phyloP scores from a whole-genome alignment of 1,140 invertebrate species.

The Lepidurus arcticus region DNA sequence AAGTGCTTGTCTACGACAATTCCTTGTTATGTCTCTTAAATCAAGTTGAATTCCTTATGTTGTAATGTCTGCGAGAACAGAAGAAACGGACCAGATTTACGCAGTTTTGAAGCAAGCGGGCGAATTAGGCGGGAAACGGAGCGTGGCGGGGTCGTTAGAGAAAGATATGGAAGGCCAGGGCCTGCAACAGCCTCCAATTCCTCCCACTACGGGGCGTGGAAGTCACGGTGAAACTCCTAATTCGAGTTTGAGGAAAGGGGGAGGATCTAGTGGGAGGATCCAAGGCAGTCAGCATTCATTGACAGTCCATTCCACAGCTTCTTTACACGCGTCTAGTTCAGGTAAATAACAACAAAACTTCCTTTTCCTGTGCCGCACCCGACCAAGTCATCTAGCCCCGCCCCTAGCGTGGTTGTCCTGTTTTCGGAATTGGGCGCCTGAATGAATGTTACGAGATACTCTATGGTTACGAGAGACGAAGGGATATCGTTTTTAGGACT shows the following conservation, averaged over 20 bases:
- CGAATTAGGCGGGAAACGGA: constrained; percentile 55
- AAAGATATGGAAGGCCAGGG: constrained; percentile 25
- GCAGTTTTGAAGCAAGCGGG: constrained; percentile 87
- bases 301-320: constrained; percentile 23
- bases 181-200: constrained; percentile 26
- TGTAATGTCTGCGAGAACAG: constrained; percentile 24
- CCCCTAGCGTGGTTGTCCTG: not conserved
- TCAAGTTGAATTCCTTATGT: not conserved
- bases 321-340: constrained; percentile 33
- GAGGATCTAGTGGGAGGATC: constrained; percentile 31
- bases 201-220: constrained; percentile 39
- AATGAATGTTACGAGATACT: too few relatives aligned
- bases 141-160: not conserved
- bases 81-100: constrained; percentile 81
- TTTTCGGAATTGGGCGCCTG: not conserved
- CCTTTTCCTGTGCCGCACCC: not conserved
- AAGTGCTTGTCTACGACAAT: constrained; percentile 23
- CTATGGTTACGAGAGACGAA: too few relatives aligned
- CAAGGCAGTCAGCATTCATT: constrained; percentile 33
- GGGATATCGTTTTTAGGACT: too few relatives aligned
- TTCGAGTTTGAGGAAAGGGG: constrained; percentile 30
- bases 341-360: constrained; percentile 25
- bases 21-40: not conserved
- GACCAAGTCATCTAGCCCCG: not conserved
- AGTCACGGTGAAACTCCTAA: constrained; percentile 42